Conservation (phyloP, 2,113 vertebrate genomes). For the Brachyhypopomus occidentalis region DNA sequence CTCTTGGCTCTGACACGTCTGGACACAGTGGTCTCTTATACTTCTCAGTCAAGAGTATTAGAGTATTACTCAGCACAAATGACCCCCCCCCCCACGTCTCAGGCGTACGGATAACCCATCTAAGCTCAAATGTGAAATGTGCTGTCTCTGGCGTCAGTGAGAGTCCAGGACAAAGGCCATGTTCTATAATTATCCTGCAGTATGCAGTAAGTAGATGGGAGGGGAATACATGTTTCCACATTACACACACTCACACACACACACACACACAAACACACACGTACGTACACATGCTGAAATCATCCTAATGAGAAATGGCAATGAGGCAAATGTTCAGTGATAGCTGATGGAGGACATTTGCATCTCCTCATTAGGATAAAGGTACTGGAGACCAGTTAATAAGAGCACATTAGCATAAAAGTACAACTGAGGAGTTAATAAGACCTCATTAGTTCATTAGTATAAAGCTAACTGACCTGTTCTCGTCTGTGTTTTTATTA, state of each 20-base stretch:
- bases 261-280: no score
- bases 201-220: background rate
- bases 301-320: no score
- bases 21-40: conserved; percentile 23
- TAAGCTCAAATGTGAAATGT: conserved; percentile 13
- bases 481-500: background rate
- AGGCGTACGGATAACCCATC: conserved; percentile 22
- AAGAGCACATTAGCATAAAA: no score
- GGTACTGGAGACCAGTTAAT: no score
- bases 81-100: conserved; percentile 41
- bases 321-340: no score
- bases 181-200: conserved; percentile 5
- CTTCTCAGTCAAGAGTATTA: conserved; percentile 19
- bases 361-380: no score
- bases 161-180: conserved; percentile 1
- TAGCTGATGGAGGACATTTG: no score
- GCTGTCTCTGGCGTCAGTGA: background rate
- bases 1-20: conserved; percentile 41
- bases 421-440: no score
- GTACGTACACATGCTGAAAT: no score
- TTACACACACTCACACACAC: background rate
- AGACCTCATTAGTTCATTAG: background rate
- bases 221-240: no score
- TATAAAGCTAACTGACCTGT: background rate
- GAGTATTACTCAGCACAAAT: conserved; percentile 46